These are phyloP conservation scores for Agriopis marginaria DNA, from an alignment of 2,888 invertebrate genomes.

Conservation along the genomic window DNA sequence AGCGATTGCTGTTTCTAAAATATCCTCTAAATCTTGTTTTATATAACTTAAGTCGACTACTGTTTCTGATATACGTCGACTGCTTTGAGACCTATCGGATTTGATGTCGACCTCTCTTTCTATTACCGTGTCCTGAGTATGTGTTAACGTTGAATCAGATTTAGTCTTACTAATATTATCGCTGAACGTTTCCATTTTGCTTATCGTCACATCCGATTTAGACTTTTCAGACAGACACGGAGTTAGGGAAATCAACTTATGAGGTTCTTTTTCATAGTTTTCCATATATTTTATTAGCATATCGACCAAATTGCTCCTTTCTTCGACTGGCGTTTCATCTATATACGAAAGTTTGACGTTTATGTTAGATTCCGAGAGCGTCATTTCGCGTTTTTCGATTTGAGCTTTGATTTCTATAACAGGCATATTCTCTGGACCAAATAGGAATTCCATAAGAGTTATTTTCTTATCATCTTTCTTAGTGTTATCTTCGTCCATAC, in stretches of 20 bases:
- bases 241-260: conserved; percentile 67
- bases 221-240: conserved; percentile 79
- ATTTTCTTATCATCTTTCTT: conserved; percentile 75
- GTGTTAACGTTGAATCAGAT: conserved; percentile 79
- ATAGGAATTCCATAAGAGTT: conserved; percentile 81
- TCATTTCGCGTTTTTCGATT: conserved; percentile 58
- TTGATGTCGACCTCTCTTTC: conserved; percentile 56
- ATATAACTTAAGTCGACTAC: conserved; percentile 74
- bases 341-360: conserved; percentile 77
- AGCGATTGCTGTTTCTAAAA: conserved; percentile 70
- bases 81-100: conserved; percentile 58
- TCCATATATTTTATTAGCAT: conserved; percentile 82
- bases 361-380: conserved; percentile 72
- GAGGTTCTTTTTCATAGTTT: conserved; percentile 64
- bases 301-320: conserved; percentile 76
- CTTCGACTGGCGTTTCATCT: conserved; percentile 80
- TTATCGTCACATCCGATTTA: conserved; percentile 80
- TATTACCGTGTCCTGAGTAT: conserved; percentile 80
- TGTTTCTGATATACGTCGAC: conserved; percentile 76
- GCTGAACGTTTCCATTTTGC: conserved; percentile 75
- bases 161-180: conserved; percentile 79
- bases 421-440: conserved; percentile 74
- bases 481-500: conserved; percentile 69
- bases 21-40: conserved; percentile 75
- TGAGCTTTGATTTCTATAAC: conserved; percentile 66